Percentiles rank a stretch among this genome's conserved stretches.
These are phyloP conservation scores for Archilochus colubris DNA, from an alignment of 2,113 vertebrate genomes.

Conservation along the genomic window DNA sequence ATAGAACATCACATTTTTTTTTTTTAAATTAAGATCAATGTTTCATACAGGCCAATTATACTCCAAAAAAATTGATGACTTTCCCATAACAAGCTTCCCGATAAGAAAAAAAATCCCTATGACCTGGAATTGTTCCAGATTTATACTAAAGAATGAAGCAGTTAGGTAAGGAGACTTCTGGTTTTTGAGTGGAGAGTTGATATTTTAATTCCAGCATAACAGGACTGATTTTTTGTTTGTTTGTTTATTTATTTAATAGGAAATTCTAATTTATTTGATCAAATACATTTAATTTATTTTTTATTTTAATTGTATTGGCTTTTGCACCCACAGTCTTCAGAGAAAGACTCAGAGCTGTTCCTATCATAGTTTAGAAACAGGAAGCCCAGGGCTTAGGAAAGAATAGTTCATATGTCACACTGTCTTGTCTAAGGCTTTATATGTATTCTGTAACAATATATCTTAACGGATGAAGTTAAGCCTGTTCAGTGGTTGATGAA, in stretches of 20 bases:
- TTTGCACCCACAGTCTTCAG: neutral
- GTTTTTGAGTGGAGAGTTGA: neutral
- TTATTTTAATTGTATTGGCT: neutral
- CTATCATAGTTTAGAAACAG: neutral
- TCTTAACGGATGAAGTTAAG: neutral
- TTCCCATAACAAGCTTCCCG: neutral
- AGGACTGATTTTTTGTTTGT: neutral
- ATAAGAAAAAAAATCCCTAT: neutral
- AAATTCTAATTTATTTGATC: neutral
- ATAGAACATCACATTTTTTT: neutral
- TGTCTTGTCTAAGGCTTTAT: neutral
- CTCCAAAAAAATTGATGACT: fast-evolving
- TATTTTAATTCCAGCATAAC: neutral
- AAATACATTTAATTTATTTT: neutral
- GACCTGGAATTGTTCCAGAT: neutral
- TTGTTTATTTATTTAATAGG: neutral
- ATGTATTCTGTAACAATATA: neutral
- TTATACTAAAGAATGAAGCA: neutral
- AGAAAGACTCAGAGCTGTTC: neutral
- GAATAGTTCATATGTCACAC: neutral
- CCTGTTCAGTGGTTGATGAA: neutral
- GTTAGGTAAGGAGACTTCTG: neutral
- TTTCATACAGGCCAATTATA: neutral
- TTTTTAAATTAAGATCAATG: neutral
- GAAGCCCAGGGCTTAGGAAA: neutral